Conservation (phyloP, 2,113 vertebrate genomes). For the Pelusios castaneus region DNA sequence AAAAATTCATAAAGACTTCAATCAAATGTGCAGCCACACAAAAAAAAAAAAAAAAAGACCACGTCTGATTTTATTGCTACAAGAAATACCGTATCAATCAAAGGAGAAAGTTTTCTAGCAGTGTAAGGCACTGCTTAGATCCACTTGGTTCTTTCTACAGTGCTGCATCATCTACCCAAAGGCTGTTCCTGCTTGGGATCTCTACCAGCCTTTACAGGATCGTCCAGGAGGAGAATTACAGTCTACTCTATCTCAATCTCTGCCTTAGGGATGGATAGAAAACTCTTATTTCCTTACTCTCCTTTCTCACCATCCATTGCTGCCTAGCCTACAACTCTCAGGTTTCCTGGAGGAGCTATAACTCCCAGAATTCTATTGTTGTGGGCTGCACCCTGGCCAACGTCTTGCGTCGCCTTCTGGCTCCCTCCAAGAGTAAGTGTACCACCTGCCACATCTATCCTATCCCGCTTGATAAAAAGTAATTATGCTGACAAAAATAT, state of each 20-base stretch:
- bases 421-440: background rate
- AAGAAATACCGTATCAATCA: slow-evolving; percentile 19
- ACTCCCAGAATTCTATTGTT: background rate
- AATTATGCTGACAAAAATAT: background rate
- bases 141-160: background rate
- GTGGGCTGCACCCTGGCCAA: background rate
- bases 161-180: background rate
- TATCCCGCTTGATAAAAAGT: background rate
- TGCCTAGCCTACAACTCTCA: background rate
- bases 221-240: background rate
- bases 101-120: background rate
- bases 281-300: background rate
- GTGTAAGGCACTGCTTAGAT: background rate
- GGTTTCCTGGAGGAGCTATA: background rate
- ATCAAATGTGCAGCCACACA: background rate
- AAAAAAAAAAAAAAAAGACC: background rate
- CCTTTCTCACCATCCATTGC: background rate
- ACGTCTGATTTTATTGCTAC: background rate
- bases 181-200: background rate
- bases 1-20: background rate
- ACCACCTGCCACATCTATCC: background rate
- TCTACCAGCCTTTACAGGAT: background rate
- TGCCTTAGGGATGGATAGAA: background rate
- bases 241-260: background rate
- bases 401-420: background rate